Base-by-base conservation (phyloP, 2,888 invertebrate species). In the Netelia melanura region DNA sequence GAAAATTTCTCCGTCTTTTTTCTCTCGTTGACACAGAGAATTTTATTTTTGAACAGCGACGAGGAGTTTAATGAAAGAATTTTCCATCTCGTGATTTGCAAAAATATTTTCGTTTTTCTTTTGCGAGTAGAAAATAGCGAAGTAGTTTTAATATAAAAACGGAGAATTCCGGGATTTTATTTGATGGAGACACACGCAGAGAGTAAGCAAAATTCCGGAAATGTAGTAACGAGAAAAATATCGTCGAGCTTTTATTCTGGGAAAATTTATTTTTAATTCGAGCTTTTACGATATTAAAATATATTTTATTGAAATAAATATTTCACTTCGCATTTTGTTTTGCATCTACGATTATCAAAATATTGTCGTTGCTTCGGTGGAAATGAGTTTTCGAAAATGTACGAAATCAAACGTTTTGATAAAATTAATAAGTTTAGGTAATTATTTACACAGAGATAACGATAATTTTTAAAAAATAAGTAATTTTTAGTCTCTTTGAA, bases 141-240 rank as follows among this genome's bases (percentile, higher is more conserved):
- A 62, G 21, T 67, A 62, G 17, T 83, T 83, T 83, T 68, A 62
- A 72, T 77, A 44, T 25, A 21, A 52, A n/a, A 48, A 11, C 61
- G 52, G 14, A 17, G 58, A 78, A 8, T 11, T 43, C 38, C 58
- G 11, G 11, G 54, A 1, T 25, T 21, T 21, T 44, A 10, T 17
- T 11, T 21, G 3, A 3, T 21, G 23, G 23, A 14, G 44, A 38
- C 8, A 58, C 43, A 21, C 8, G 17, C 8, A 61, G 11, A 58
- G 56, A 56, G n/a, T n/a, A 8, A 70, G 54, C 25, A 10, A 25
- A 52, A 25, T 38, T 25, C 10, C 8, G 11, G 14, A 48, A 3
- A 68, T 2, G 0, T 30, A 30, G 30, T 2, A 3, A 30, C 30
- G 25, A 52, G 23, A 6, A 11, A 11, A 1, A n/a, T 3, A n/a